Conservation (phyloP, 1,140 invertebrate species). For the Drosophila bifasciata region DNA sequence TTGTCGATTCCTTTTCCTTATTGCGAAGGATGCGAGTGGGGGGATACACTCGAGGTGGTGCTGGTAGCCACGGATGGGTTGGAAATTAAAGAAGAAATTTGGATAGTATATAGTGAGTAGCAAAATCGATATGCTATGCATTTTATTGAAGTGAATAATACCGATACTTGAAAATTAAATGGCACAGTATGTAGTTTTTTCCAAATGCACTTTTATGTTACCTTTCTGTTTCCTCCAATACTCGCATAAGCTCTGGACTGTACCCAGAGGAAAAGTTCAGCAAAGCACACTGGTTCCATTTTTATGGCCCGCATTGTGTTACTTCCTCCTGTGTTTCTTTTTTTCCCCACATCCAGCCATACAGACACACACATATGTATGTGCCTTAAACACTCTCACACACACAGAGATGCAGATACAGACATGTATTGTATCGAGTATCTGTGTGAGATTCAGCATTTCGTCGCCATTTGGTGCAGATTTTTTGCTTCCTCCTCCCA, state of each 20-base stretch:
- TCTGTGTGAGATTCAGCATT: slow-evolving; percentile 40
- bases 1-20: slow-evolving; percentile 51
- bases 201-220: too few relatives aligned
- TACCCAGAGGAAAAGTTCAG: too few relatives aligned
- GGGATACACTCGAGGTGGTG: slow-evolving; percentile 10
- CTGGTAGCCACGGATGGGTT: neutral
- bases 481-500: slow-evolving; percentile 52
- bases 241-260: too few relatives aligned
- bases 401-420: slow-evolving; percentile 5
- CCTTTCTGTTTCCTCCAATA: too few relatives aligned
- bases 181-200: too few relatives aligned
- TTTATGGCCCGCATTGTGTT: neutral
- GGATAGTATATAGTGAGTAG: too few relatives aligned
- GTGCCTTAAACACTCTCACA: slow-evolving; percentile 31
- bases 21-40: slow-evolving; percentile 9
- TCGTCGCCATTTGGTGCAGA: slow-evolving; percentile 64
- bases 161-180: too few relatives aligned
- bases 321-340: slow-evolving; percentile 16
- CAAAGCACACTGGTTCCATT: neutral
- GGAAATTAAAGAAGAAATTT: neutral
- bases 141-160: too few relatives aligned
- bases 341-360: neutral
- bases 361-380: neutral
- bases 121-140: too few relatives aligned
- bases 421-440: slow-evolving; percentile 6